Evolutionary conservation across 2,113 vertebrate genomes (phyloP).

Genomic region (Neodontobutis hainanensis): DNA sequence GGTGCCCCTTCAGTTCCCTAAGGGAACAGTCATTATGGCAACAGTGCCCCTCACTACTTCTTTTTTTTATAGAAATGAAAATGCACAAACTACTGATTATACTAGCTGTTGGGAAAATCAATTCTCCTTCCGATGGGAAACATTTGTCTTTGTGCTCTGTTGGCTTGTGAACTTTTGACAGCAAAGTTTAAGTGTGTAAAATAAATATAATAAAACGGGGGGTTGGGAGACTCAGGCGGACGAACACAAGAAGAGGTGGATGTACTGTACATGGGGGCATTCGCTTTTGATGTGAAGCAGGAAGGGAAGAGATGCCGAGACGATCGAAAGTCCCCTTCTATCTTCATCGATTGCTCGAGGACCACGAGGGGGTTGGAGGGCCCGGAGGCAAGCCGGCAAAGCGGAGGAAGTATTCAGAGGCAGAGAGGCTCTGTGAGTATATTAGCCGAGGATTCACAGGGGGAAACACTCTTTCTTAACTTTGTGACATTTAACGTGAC

Average conservation of each 20-base stretch:
- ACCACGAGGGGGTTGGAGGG: constrained; percentile 19
- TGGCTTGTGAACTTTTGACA: constrained; percentile 44
- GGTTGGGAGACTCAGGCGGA: not conserved
- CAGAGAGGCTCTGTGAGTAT: constrained; percentile 37
- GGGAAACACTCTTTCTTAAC: constrained; percentile 19
- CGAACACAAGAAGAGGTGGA: not conserved
- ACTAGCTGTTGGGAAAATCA: constrained; percentile 65
- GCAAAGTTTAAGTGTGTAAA: constrained; percentile 41
- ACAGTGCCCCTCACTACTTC: constrained; percentile 17
- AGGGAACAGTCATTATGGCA: constrained; percentile 22
- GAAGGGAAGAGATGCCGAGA: constrained; percentile 1
- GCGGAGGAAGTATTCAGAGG: constrained; percentile 39
- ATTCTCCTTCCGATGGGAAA: constrained; percentile 74
- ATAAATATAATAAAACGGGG: not conserved
- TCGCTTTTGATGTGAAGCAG: constrained; percentile 37
- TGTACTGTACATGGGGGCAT: not conserved
- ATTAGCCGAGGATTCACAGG: constrained; percentile 38
- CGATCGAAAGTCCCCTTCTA: constrained; percentile 40
- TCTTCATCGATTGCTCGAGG: constrained; percentile 43
- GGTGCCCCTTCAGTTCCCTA: constrained; percentile 41
- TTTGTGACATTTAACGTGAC: constrained; percentile 52
- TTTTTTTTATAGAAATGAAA: constrained; percentile 60
- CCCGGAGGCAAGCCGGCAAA: constrained; percentile 41
- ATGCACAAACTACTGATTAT: constrained; percentile 67
- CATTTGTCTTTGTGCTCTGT: constrained; percentile 71